phyloP scores from a whole-genome alignment of 2,113 vertebrate species.

The Coracopsis vasa region DNA sequence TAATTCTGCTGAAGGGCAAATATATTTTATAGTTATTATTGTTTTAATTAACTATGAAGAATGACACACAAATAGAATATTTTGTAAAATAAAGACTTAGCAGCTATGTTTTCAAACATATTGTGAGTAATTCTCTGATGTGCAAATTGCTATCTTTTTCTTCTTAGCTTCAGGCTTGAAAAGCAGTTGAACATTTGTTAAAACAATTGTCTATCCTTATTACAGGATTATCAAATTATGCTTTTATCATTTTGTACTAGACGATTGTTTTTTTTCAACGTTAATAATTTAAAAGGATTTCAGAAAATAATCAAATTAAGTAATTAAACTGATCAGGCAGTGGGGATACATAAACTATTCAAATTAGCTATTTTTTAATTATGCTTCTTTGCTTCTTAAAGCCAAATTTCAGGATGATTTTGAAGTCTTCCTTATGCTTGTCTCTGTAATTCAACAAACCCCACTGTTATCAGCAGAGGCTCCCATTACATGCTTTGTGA shows the following conservation, averaged over 20 bases:
- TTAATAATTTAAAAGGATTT: slow-evolving; percentile 48
- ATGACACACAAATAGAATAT: slow-evolving; percentile 32
- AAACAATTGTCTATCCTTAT: slow-evolving; percentile 43
- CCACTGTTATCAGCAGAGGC: not conserved
- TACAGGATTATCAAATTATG: slow-evolving; percentile 13
- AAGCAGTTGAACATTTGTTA: slow-evolving; percentile 38
- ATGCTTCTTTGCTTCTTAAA: not conserved
- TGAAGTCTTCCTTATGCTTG: not conserved
- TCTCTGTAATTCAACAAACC: not conserved
- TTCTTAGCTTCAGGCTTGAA: slow-evolving; percentile 49
- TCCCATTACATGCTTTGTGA: not conserved
- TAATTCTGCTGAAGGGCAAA: slow-evolving; percentile 44
- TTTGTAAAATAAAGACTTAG: slow-evolving; percentile 57
- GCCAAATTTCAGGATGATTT: not conserved
- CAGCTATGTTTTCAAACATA: slow-evolving; percentile 30
- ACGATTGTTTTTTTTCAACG: not conserved
- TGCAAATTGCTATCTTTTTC: slow-evolving; percentile 35
- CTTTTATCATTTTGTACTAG: slow-evolving; percentile 30
- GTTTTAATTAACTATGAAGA: slow-evolving; percentile 49
- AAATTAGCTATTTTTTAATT: slow-evolving; percentile 30
- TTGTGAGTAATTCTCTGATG: slow-evolving; percentile 41
- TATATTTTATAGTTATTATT: slow-evolving; percentile 53
- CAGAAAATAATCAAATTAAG: slow-evolving; percentile 46
- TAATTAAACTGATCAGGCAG: slow-evolving; percentile 4
- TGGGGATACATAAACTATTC: not conserved